Evolutionary conservation across 2,888 invertebrate genomes (phyloP).

Genomic region (Phyllotreta striolata): DNA sequence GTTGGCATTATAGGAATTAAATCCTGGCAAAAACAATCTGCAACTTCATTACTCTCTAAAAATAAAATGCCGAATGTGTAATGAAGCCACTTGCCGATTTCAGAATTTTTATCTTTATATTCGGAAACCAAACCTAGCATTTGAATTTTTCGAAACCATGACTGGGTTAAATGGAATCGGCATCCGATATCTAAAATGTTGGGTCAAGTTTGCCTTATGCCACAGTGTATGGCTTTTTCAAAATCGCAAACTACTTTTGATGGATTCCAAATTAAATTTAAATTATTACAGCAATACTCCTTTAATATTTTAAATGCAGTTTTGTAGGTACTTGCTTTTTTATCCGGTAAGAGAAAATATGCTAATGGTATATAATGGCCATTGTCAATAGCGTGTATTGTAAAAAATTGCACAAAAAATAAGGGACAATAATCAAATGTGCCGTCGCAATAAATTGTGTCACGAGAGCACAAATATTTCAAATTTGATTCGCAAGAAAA

Average conservation of each 20-base stretch:
- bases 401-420: conserved; percentile 19
- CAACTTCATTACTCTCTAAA: no score
- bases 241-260: conserved; percentile 13
- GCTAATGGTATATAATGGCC: conserved; percentile 18
- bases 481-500: conserved; percentile 2
- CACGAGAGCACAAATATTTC: neutral
- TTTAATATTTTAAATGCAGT: conserved; percentile 16
- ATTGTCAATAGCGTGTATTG: conserved; percentile 14
- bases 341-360: conserved; percentile 16
- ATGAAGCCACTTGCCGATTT: no score
- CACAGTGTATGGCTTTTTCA: conserved; percentile 17
- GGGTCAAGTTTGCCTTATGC: conserved; percentile 13
- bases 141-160: no score
- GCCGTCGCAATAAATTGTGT: conserved; percentile 14
- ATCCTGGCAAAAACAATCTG: no score
- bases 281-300: conserved; percentile 7
- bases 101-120: no score
- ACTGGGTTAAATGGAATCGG: no score
- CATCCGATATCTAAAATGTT: neutral
- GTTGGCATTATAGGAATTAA: no score
- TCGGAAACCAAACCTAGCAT: no score
- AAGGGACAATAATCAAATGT: conserved; percentile 16
- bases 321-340: conserved; percentile 16
- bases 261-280: conserved; percentile 2
- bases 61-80: no score